Evolutionary conservation across 1,140 invertebrate species (phyloP), one percentile per base, ranked within the genome.

Genomic region (Spodoptera frugiperda): DNA sequence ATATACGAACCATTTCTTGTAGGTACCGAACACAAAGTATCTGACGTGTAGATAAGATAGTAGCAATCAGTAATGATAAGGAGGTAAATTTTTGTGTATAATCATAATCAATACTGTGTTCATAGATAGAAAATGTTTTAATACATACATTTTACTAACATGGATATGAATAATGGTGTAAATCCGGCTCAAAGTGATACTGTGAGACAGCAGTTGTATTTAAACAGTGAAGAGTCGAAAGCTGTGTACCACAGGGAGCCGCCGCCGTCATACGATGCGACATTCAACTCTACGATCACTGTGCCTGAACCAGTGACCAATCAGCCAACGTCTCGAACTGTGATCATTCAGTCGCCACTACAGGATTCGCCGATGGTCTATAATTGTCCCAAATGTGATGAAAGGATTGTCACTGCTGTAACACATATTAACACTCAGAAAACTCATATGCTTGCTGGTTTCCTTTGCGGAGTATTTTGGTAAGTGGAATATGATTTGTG

Each of bases 401-500:
- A 87, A 79, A 84, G 82, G 63, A 73, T 83, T 9, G 61, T 88
- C 9, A 92, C 91, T 12, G 89, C 86, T 78, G 86, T 92, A 33
- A 75, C 88, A 80, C 87, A 86, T 82, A 81, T 85, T n/a, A 91
- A 85, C 67, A 87, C 91, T 8, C 83, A 82, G 17, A 89, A 87
- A 83, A 92, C 91, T 70, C 91, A 93, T 53, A 84, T 93, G 82
- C 12, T 89, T 8, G 88, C 91, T 63, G 91, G 91, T 46, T 93
- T 92, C 63, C 84, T 93, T 65, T 92, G 86, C 86, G 91, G 91
- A 46, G 82, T 88, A 51, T 90, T 89, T 68, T 72, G 87, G 91
- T 92, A 85, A 90, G 91, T 89, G 84, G n/a, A 11, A 12, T 19
- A 59, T n/a, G 17, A 12, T 61, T 49, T 12, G 17, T n/a, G 11